Evolutionary conservation across 1,140 invertebrate species (phyloP).

Genomic region (Drosophila miranda): DNA sequence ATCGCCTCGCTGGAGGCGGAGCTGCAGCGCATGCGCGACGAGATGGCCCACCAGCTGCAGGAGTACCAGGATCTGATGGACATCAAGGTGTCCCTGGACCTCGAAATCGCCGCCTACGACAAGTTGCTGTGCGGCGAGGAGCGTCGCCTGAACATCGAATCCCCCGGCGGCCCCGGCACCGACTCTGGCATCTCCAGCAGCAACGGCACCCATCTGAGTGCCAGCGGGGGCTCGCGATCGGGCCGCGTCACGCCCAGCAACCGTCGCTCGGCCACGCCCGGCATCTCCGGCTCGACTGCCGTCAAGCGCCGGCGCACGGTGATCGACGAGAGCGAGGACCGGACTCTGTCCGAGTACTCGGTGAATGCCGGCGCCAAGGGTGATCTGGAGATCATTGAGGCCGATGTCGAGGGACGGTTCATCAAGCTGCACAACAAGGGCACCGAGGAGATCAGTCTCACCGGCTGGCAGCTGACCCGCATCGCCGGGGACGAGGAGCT

Average conservation of each 20-base stretch:
- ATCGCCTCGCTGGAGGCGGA: conserved; percentile 91
- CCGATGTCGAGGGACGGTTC: conserved; percentile 93
- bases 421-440: conserved; percentile 95
- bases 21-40: conserved; percentile 89
- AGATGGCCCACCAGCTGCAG: conserved; percentile 92
- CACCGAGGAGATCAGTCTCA: conserved; percentile 92
- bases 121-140: conserved; percentile 90
- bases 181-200: conserved; percentile 65
- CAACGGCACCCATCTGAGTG: conserved; percentile 64
- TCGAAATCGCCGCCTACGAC: conserved; percentile 97
- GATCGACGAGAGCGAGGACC: conserved; percentile 90
- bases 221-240: conserved; percentile 59
- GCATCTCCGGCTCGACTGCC: conserved; percentile 82
- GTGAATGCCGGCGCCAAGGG: conserved; percentile 90
- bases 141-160: conserved; percentile 87
- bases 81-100: conserved; percentile 96
- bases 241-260: conserved; percentile 77
- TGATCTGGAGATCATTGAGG: conserved; percentile 93
- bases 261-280: conserved; percentile 84
- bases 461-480: conserved; percentile 92
- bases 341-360: conserved; percentile 88
- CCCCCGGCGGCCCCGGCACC: conserved; percentile 82
- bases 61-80: conserved; percentile 99
- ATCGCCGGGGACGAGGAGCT: conserved; percentile 91
- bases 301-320: conserved; percentile 91